Evolutionary conservation across 2,113 vertebrate species (phyloP), one percentile per base, ranked within the genome.

Genomic region (Dicentrarchus labrax): DNA sequence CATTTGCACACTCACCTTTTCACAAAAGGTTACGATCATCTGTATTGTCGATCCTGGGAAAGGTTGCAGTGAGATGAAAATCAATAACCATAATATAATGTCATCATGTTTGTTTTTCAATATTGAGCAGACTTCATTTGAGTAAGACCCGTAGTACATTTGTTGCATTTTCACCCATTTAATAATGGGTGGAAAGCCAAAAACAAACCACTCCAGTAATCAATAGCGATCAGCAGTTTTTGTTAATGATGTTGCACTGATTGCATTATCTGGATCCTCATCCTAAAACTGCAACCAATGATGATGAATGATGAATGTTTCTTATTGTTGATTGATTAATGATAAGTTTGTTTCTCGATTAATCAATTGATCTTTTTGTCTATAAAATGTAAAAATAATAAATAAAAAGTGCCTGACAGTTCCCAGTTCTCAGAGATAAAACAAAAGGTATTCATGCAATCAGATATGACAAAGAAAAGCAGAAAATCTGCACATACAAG

Each of bases 61-160:
- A 84, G 64, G 68, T 84, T 61, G 65, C 4, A 11, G 39, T 16
- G 21, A 11, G 8, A 71, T 45, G 73, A 70, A 30, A 62, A 71
- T 72, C 72, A 67, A 61, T 65, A 43, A 36, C 4, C 17, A 38
- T 67, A 17, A 71, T 36, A 43, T 17, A 51, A 48, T 30, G 59
- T 24, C 36, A 47, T 76, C 24, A 38, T 10, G 19, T 6, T 1
- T 59, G 15, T 38, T 61, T 21, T 59, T 68, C 16, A 72, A 12
- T 19, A 60, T 6, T 48, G 45, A 47, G 60, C 4, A 8, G 73
- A 71, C 50, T 57, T 62, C 30, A 30, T 30, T 30, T 30, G n/a
- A 62, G 6, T 15, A 66, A 53, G 13, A 53, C 6, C 8, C 6
- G 6, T 21, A 8, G 50, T 30, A 30, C 5, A 21, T 70, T 56